These are phyloP conservation scores for Trachemys scripta DNA, from an alignment of 2,113 vertebrate genomes.

Conservation along the genomic window DNA sequence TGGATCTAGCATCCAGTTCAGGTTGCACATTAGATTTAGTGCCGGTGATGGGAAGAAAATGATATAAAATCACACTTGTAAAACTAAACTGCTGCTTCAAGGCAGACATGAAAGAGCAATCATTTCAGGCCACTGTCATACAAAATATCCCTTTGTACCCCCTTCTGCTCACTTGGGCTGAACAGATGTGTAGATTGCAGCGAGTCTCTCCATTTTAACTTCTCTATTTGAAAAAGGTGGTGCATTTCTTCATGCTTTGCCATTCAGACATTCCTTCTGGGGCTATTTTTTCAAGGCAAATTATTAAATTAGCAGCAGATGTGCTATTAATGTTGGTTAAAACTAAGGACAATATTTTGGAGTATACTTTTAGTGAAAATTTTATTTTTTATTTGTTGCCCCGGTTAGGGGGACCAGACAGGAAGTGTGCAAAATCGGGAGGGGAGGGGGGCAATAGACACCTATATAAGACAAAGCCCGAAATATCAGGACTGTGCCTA, in stretches of 20 bases:
- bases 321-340: constrained; percentile 46
- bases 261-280: constrained; percentile 71
- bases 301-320: constrained; percentile 78
- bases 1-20: constrained; percentile 53
- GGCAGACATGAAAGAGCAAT: constrained; percentile 8
- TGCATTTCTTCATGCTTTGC: constrained; percentile 51
- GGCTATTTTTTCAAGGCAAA: constrained; percentile 72
- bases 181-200: constrained; percentile 46
- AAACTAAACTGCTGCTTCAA: constrained; percentile 43
- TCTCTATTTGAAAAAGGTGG: constrained; percentile 69
- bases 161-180: constrained; percentile 34
- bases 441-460: too few relatives aligned
- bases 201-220: constrained; percentile 55
- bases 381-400: not conserved
- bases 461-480: too few relatives aligned
- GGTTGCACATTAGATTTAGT: constrained; percentile 34
- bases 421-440: too few relatives aligned
- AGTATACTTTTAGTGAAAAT: not conserved
- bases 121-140: constrained; percentile 36
- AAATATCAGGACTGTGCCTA: too few relatives aligned
- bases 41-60: not conserved
- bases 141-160: constrained; percentile 36
- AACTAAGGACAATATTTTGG: not conserved
- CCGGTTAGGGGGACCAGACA: too few relatives aligned
- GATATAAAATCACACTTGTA: constrained; percentile 19